Base-by-base conservation (phyloP, 2,888 invertebrate species). In the Doris montereyensis region DNA sequence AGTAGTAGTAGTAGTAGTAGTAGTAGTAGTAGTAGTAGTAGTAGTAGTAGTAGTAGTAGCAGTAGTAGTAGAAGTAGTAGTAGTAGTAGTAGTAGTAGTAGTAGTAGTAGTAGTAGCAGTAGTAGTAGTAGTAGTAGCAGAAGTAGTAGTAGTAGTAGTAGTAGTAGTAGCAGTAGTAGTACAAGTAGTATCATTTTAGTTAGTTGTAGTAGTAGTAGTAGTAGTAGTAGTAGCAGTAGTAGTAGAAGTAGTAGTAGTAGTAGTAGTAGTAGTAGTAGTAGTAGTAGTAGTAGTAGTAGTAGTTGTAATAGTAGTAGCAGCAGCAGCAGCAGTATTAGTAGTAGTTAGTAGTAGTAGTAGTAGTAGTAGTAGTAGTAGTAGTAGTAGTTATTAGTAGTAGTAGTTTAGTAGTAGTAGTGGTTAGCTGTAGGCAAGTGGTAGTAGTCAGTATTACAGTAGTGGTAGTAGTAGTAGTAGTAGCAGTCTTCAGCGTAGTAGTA, bases 281-380 rank as follows among this genome's bases (percentile, higher is more conserved):
- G 62, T 62, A 62, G 62, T 62, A 62, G 21, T 24, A 62, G 62
- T 62, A 62, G 62, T 62, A n/a, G 62, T 24, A 62, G 62, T 62
- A 24, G 62, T 62, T 13, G 62, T 62, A 24, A 21, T 62, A 62
- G 62, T 62, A 62, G 62, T 24, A 62, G 52, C 17, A 41, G 52
- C 17, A 41, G 52, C 17, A 41, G 52, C 17, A 41, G 52, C 17
- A 41, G 52, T 41, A 41, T 5, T 41, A 41, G 52, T 41, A 41
- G 52, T 41, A 41, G 52, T 41, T 41, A 41, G 52, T 41, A 41
- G 52, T 41, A 41, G 52, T 41, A 41, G 52, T 41, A 41, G 52
- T 41, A 41, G 52, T 41, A 41, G 52, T 41, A 41, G 52, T 41
- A 41, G 52, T 41, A 41, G 52, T 41, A 41, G 52, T 41, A 41